Conservation (phyloP, 2,888 invertebrate species). For the Synanthedon andrenaeformis region DNA sequence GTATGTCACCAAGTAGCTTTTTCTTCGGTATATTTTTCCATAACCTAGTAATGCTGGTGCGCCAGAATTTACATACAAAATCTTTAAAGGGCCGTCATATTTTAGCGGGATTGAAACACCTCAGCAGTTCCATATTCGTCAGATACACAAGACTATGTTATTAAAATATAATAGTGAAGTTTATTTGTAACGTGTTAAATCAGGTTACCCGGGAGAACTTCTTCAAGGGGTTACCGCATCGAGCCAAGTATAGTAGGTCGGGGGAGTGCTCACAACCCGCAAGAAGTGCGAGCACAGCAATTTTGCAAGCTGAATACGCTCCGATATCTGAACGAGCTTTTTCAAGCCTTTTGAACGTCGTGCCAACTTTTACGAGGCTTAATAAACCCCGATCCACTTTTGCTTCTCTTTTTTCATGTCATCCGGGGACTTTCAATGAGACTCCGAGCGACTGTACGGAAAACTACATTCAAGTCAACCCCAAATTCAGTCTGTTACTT, state of each 20-base stretch:
- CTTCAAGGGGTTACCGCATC: neutral
- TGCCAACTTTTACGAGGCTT: neutral
- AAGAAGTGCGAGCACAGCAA: neutral
- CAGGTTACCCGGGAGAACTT: too few species aligned
- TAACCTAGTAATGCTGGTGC: neutral
- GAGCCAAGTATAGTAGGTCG: neutral
- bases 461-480: neutral
- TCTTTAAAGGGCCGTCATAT: too few species aligned
- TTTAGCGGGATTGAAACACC: too few species aligned
- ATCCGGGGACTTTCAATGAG: neutral
- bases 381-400: neutral
- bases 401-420: neutral
- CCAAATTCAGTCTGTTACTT: too few species aligned
- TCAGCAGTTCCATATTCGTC: too few species aligned
- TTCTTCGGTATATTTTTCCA: neutral
- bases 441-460: neutral
- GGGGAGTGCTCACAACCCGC: neutral
- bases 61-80: too few species aligned
- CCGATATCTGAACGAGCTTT: neutral
- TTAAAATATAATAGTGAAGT: too few species aligned
- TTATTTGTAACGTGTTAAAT: too few species aligned
- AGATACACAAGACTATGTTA: too few species aligned
- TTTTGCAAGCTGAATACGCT: neutral
- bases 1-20: slow-evolving; percentile 4
- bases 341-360: neutral